phyloP scores from a whole-genome alignment of 1,140 invertebrate genomes.

The Leguminivora glycinivorella region DNA sequence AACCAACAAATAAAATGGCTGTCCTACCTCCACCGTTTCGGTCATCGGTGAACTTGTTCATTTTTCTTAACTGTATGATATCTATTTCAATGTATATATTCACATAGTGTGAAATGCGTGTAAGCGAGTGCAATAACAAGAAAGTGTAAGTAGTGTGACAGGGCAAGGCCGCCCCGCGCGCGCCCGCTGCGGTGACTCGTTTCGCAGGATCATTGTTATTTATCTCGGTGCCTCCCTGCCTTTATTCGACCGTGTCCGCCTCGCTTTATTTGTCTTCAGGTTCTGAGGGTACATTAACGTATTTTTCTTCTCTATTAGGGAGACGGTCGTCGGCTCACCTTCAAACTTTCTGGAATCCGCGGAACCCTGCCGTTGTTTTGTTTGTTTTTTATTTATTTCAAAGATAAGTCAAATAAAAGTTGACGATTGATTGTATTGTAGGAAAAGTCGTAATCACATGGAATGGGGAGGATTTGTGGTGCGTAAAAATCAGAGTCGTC shows the following conservation, averaged over 20 bases:
- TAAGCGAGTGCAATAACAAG: constrained; percentile 37
- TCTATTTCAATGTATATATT: no score
- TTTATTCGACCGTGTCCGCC: constrained; percentile 70
- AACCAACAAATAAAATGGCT: no score
- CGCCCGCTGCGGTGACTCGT: constrained; percentile 36
- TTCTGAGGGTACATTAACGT: constrained; percentile 77
- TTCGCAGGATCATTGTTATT: constrained; percentile 71
- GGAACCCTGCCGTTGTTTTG: constrained; percentile 65
- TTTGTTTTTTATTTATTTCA: constrained; percentile 72
- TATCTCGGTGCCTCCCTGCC: constrained; percentile 63
- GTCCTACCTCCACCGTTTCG: no score
- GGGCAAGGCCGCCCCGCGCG: constrained; percentile 22
- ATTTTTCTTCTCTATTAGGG: constrained; percentile 79
- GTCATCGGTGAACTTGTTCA: no score
- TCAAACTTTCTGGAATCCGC: constrained; percentile 67
- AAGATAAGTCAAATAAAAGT: constrained; percentile 75
- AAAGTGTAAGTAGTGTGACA: constrained; percentile 48
- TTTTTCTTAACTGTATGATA: no score
- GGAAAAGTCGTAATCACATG: constrained; percentile 60
- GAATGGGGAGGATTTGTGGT: constrained; percentile 49
- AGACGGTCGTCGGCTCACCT: constrained; percentile 71
- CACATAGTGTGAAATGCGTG: constrained; percentile 14
- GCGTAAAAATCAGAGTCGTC: constrained; percentile 48
- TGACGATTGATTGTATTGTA: constrained; percentile 74
- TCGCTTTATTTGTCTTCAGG: constrained; percentile 76